phyloP scores from a whole-genome alignment of 2,888 invertebrate species.

The Tridacna gigas region DNA sequence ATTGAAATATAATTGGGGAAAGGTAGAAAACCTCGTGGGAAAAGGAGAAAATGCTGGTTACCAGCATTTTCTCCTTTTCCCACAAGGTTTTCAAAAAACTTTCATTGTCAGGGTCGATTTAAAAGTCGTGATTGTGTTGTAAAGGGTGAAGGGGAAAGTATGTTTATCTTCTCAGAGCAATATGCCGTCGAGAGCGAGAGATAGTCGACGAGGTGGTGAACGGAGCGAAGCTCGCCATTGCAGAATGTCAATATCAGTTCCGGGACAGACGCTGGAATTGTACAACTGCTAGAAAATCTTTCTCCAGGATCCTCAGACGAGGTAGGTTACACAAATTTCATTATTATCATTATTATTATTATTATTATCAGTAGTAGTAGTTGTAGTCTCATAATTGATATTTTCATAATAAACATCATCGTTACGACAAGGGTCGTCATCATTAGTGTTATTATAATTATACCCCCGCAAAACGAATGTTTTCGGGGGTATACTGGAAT shows the following conservation, averaged over 20 bases:
- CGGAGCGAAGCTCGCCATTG: conserved; percentile 89
- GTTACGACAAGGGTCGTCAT: too few species aligned
- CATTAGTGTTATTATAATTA: too few species aligned
- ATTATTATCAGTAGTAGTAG: too few species aligned
- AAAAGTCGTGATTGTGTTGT: too few species aligned
- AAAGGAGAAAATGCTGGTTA: not conserved
- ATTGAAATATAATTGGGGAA: not conserved
- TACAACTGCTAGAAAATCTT: conserved; percentile 91
- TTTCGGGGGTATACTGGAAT: too few species aligned
- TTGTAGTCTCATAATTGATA: not conserved
- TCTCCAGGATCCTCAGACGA: conserved; percentile 93
- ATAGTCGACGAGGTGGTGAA: conserved; percentile 93
- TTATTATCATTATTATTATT: too few species aligned
- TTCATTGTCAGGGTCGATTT: too few species aligned
- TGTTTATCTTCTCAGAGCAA: conserved; percentile 59
- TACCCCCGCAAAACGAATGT: too few species aligned
- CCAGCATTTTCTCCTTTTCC: conserved; percentile 1
- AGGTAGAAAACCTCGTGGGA: not conserved
- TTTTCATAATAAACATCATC: too few species aligned
- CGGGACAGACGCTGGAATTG: conserved; percentile 94
- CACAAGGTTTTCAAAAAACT: not conserved
- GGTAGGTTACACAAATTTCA: conserved; percentile 87
- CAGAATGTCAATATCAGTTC: conserved; percentile 95
- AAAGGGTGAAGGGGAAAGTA: not conserved
- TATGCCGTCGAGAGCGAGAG: conserved; percentile 92